Evolutionary conservation across 2,113 vertebrate genomes (phyloP).

Genomic region (Chinchilla lanigera): DNA sequence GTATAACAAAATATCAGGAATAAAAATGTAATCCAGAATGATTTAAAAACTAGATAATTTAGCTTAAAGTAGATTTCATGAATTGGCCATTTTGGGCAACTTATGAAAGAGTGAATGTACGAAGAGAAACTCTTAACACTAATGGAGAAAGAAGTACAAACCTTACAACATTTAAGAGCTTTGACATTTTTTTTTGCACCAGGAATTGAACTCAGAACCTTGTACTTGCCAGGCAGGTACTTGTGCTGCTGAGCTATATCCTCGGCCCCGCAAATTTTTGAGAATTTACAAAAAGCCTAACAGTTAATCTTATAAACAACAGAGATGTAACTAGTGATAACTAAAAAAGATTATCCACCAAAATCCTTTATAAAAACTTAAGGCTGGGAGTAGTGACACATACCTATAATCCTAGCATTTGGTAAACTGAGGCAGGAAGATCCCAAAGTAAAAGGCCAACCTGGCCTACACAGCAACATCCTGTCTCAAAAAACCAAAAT

Average conservation of each 20-base stretch:
- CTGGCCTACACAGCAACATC: neutral
- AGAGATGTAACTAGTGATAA: neutral
- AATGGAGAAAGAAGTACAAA: neutral
- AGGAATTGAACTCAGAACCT: too few relatives aligned
- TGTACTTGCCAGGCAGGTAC: too few relatives aligned
- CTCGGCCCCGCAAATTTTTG: neutral
- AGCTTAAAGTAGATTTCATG: neutral
- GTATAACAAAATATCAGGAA: neutral
- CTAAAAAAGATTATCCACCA: neutral
- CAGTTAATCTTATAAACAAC: neutral
- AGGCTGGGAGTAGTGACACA: neutral
- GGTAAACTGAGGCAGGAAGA: neutral
- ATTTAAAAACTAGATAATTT: conserved; percentile 9
- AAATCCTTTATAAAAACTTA: neutral
- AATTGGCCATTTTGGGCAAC: neutral
- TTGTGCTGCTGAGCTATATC: too few relatives aligned
- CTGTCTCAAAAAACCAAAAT: neutral
- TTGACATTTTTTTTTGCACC: neutral
- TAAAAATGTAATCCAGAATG: neutral
- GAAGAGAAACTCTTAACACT: neutral
- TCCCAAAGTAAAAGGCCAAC: neutral
- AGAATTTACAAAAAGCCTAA: neutral
- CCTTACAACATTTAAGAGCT: neutral
- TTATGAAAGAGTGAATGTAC: neutral
- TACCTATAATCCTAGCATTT: neutral